Evolutionary conservation across 2,888 invertebrate genomes (phyloP).

Genomic region (Cordilura impudica): DNA sequence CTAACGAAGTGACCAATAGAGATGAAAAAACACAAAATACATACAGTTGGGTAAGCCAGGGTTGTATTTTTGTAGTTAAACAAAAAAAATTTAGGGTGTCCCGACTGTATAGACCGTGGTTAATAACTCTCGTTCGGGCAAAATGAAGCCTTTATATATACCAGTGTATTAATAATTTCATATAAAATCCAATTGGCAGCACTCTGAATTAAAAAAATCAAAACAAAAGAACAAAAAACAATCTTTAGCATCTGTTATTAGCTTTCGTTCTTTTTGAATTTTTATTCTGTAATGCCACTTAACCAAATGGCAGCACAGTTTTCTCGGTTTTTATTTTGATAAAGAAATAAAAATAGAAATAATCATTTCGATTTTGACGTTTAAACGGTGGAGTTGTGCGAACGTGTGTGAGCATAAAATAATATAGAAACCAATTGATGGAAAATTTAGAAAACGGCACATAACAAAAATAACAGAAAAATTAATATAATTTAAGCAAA

Average conservation of each 20-base stretch:
- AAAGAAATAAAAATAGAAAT: background rate
- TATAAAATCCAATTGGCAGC: constrained; percentile 10
- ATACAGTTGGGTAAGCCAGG: no score
- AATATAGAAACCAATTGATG: background rate
- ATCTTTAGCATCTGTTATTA: constrained; percentile 1
- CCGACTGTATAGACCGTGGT: no score
- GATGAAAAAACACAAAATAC: no score
- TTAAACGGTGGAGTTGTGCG: constrained; percentile 36
- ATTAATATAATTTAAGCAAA: background rate
- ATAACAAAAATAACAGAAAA: background rate
- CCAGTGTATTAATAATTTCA: background rate
- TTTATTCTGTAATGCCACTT: background rate
- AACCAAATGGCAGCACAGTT: constrained; percentile 12
- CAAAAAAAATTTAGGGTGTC: no score
- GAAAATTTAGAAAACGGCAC: background rate
- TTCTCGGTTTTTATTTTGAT: constrained; percentile 27
- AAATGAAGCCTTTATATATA: no score
- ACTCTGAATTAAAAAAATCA: constrained; percentile 25
- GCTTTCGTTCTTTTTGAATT: background rate
- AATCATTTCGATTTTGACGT: constrained; percentile 49
- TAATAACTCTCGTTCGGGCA: no score
- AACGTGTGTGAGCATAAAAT: constrained; percentile 19
- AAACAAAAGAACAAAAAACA: constrained; percentile 60
- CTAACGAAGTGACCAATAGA: no score
- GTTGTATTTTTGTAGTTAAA: no score